Conservation (phyloP, 2,797 vertebrate genomes). For the Danio choprae region DNA sequence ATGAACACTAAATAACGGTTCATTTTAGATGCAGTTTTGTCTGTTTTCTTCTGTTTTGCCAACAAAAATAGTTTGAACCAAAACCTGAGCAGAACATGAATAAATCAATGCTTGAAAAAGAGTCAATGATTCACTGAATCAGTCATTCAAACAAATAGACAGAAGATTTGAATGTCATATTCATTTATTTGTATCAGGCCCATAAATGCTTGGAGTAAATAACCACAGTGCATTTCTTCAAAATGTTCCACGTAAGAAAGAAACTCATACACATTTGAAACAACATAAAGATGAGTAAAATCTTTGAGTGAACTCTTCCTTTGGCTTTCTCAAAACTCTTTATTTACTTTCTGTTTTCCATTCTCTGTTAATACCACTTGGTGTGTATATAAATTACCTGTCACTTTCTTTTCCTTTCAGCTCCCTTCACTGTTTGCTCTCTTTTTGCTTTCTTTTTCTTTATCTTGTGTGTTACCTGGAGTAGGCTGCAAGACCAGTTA, state of each 20-base stretch:
- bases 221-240: too few species aligned
- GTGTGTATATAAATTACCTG: constrained; percentile 4
- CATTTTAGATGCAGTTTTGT: too few species aligned
- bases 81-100: too few species aligned
- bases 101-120: too few species aligned
- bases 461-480: constrained; percentile 68
- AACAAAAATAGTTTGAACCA: too few species aligned
- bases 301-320: neutral
- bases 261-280: neutral
- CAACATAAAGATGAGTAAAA: neutral
- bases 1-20: too few species aligned
- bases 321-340: neutral
- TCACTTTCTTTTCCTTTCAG: neutral
- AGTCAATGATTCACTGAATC: too few species aligned
- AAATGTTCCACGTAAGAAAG: neutral
- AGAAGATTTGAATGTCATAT: neutral
- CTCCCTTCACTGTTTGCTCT: constrained; percentile 29
- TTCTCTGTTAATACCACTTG: neutral
- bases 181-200: neutral
- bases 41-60: too few species aligned
- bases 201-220: neutral
- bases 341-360: neutral
- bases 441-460: constrained; percentile 18
- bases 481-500: constrained; percentile 73
- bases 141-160: too few species aligned